These are phyloP conservation scores for Hermodice carunculata DNA, from an alignment of 2,888 invertebrate genomes.

Conservation along the genomic window DNA sequence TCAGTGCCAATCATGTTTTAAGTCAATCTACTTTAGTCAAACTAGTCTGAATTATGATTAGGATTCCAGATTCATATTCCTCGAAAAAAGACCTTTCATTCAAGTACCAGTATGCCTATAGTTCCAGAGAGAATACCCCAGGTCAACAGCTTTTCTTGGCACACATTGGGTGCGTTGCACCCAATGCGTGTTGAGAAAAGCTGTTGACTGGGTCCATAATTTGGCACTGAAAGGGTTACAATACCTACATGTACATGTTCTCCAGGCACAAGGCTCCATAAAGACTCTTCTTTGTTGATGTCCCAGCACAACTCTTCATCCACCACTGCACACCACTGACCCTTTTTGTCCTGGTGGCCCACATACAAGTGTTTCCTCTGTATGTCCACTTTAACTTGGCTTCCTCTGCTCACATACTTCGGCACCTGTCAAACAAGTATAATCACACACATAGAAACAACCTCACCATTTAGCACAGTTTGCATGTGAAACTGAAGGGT, in stretches of 20 bases:
- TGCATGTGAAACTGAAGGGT: too few relatives aligned
- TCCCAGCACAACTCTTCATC: constrained; percentile 78
- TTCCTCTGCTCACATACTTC: constrained; percentile 74
- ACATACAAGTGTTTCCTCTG: constrained; percentile 69
- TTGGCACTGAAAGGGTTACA: neutral
- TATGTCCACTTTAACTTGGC: constrained; percentile 79
- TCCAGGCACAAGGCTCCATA: constrained; percentile 82
- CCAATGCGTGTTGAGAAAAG: too few relatives aligned
- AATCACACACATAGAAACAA: neutral
- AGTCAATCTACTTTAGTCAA: too few relatives aligned
- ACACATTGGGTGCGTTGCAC: too few relatives aligned
- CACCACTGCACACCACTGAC: constrained; percentile 70
- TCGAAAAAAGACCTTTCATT: too few relatives aligned
- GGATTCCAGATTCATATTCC: too few relatives aligned
- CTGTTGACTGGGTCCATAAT: neutral
- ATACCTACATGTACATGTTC: constrained; percentile 73
- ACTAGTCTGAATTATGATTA: too few relatives aligned
- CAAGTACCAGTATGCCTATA: too few relatives aligned
- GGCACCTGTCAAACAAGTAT: constrained; percentile 57
- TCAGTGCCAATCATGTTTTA: too few relatives aligned
- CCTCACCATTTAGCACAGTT: too few relatives aligned
- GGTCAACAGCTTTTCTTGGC: too few relatives aligned
- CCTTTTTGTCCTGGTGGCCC: constrained; percentile 42
- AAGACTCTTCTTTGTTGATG: constrained; percentile 79
- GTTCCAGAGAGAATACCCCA: too few relatives aligned